Evolutionary conservation across 2,888 invertebrate species (phyloP).

Genomic region (Limnephilus marmoratus): DNA sequence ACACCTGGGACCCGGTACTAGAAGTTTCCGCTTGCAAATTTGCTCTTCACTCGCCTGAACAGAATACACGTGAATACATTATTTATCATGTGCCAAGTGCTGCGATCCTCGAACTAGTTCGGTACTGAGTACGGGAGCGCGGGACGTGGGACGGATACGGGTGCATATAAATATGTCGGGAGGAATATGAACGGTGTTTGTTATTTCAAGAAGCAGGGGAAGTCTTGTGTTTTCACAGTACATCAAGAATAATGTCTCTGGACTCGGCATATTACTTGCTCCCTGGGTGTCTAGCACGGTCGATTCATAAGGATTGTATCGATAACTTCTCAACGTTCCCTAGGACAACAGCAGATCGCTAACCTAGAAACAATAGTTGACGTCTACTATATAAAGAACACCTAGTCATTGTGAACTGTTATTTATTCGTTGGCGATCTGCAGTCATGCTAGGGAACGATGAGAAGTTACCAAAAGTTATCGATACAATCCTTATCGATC

Average conservation of each 20-base stretch:
- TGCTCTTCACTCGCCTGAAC: neutral
- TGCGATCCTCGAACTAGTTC: neutral
- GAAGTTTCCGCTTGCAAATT: neutral
- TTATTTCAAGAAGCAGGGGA: neutral
- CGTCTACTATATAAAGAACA: no score
- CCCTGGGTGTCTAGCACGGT: neutral
- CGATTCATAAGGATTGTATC: no score
- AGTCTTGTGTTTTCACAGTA: neutral
- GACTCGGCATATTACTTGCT: neutral
- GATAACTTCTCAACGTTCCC: no score
- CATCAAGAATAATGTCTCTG: neutral
- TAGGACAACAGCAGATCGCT: no score
- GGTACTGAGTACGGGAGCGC: neutral
- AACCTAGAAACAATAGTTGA: no score
- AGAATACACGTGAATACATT: neutral
- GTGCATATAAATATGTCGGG: neutral
- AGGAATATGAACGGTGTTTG: neutral
- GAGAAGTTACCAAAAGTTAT: no score
- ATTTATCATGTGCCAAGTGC: neutral
- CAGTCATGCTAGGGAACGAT: no score
- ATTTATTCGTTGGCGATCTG: no score
- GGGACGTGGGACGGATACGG: neutral
- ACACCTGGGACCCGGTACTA: neutral
- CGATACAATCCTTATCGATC: no score
- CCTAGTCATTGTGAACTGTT: no score